Conservation (phyloP, 2,888 invertebrate species). For the Helleia helle region DNA sequence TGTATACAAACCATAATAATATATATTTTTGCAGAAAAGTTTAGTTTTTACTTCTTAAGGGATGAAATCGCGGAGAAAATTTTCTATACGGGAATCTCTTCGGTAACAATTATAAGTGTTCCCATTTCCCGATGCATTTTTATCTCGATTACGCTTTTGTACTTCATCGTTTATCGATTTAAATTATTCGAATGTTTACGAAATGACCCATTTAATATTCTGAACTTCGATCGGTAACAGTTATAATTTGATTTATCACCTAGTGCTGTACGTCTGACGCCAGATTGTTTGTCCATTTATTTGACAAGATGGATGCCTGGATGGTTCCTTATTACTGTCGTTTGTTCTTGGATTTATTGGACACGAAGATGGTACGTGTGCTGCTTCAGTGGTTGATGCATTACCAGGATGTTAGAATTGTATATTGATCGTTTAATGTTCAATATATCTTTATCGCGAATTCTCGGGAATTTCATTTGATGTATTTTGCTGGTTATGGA, state of each 20-base stretch:
- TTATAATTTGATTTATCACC: slow-evolving; percentile 47
- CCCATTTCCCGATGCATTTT: background rate
- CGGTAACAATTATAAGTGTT: background rate
- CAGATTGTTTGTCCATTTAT: slow-evolving; percentile 23
- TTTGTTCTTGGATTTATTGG: slow-evolving; percentile 65
- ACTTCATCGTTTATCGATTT: slow-evolving; percentile 8
- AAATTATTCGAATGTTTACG: slow-evolving; percentile 25
- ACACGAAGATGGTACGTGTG: slow-evolving; percentile 57
- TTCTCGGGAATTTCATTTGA: too few species aligned
- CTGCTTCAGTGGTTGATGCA: slow-evolving; percentile 12
- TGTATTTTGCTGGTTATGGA: too few species aligned
- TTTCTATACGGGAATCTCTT: too few species aligned
- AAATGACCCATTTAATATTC: slow-evolving; percentile 39
- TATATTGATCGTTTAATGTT: slow-evolving; percentile 3
- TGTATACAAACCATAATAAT: too few species aligned
- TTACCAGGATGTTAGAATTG: background rate
- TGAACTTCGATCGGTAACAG: slow-evolving; percentile 26
- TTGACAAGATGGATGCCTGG: slow-evolving; percentile 60
- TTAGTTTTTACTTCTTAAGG: too few species aligned
- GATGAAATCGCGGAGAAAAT: too few species aligned
- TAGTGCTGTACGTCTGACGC: slow-evolving; percentile 23
- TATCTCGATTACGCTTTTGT: background rate
- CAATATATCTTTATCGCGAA: too few species aligned
- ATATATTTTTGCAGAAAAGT: too few species aligned
- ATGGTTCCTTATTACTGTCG: slow-evolving; percentile 58